Evolutionary conservation across 2,888 invertebrate genomes (phyloP).

Genomic region (Drosophila villosipedis): DNA sequence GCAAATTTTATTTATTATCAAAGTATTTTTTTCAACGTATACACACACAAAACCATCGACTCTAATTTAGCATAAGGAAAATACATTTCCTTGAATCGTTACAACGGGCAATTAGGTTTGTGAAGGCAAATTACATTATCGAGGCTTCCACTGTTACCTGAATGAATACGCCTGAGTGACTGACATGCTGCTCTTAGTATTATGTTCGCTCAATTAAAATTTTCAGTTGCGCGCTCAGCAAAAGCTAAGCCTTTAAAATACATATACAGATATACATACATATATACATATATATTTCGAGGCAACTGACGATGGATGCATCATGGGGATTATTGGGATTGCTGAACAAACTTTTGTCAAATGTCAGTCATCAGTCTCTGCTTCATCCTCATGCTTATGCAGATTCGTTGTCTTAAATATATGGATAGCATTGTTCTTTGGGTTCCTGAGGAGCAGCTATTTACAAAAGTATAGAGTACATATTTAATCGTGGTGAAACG

Average conservation of each 20-base stretch:
- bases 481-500: neutral
- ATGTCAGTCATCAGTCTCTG: conserved; percentile 13
- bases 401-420: neutral
- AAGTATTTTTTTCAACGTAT: conserved; percentile 20
- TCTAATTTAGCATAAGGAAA: neutral
- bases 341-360: conserved; percentile 13
- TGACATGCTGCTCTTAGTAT: conserved; percentile 20
- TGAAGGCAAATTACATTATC: conserved; percentile 27
- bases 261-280: conserved; percentile 19
- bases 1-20: conserved; percentile 71
- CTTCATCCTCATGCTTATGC: neutral
- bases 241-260: conserved; percentile 39
- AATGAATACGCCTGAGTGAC: neutral
- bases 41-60: conserved; percentile 5
- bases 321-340: conserved; percentile 16
- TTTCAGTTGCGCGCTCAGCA: conserved; percentile 24
- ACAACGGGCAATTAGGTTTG: conserved; percentile 26
- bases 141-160: conserved; percentile 34
- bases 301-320: conserved; percentile 7
- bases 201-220: conserved; percentile 68
- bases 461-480: neutral
- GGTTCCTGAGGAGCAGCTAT: neutral
- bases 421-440: neutral
- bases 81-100: neutral
- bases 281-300: conserved; percentile 7